Conservation (phyloP, 2,888 invertebrate genomes). For the Nomada fabriciana region DNA sequence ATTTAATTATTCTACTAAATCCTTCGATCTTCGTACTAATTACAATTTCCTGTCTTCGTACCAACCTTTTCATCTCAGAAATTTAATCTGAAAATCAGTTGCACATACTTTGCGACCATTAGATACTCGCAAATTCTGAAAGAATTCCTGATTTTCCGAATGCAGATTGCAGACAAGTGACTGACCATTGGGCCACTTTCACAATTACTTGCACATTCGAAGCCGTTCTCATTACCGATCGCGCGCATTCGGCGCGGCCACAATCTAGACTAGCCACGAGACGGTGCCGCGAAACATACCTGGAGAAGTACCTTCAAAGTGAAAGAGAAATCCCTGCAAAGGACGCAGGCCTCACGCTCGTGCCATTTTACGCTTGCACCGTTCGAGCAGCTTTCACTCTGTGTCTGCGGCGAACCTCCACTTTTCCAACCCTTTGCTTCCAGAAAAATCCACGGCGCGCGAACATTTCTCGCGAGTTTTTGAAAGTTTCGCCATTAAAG, state of each 20-base stretch:
- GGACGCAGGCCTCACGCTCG: constrained; percentile 42
- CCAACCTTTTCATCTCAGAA: too few species aligned
- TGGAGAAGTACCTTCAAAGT: constrained; percentile 24
- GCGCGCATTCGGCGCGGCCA: background rate
- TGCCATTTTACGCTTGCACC: constrained; percentile 57
- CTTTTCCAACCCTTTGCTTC: constrained; percentile 37
- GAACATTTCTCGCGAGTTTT: constrained; percentile 44
- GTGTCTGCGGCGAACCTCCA: constrained; percentile 37
- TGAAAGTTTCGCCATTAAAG: background rate
- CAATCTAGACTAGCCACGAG: constrained; percentile 8
- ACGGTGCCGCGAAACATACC: background rate
- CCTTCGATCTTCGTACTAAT: too few species aligned
- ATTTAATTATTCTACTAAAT: too few species aligned
- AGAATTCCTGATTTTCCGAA: too few species aligned
- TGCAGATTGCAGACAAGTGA: too few species aligned
- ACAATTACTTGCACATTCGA: background rate
- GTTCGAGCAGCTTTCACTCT: constrained; percentile 58
- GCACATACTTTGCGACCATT: too few species aligned
- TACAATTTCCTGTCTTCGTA: too few species aligned
- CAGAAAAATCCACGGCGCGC: constrained; percentile 39
- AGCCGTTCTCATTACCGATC: constrained; percentile 1
- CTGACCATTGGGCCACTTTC: too few species aligned
- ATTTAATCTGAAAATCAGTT: too few species aligned
- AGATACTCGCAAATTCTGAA: too few species aligned
- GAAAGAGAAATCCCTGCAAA: constrained; percentile 63